These are phyloP conservation scores for Cerastis leucographa DNA, from an alignment of 2,888 invertebrate species.

Conservation along the genomic window DNA sequence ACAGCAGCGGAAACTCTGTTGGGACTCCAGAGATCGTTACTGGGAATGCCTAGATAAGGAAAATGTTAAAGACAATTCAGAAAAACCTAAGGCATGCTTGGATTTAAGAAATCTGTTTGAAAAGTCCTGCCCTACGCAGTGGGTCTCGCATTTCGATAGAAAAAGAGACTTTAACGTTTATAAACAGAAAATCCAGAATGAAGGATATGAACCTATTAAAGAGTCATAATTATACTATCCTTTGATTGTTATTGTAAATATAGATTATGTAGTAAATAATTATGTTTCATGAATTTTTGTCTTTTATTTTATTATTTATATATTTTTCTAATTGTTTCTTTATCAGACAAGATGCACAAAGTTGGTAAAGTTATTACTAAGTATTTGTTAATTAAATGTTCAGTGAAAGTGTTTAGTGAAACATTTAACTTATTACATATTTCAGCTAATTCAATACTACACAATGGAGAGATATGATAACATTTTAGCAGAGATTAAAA, in stretches of 20 bases:
- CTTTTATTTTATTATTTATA: slow-evolving; percentile 75
- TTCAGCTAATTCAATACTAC: slow-evolving; percentile 62
- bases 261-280: slow-evolving; percentile 86
- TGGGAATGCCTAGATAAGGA: slow-evolving; percentile 96
- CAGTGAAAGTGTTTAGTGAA: neutral
- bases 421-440: slow-evolving; percentile 38
- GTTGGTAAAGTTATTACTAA: slow-evolving; percentile 25
- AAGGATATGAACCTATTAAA: slow-evolving; percentile 95
- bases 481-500: slow-evolving; percentile 65
- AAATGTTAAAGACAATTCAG: slow-evolving; percentile 91
- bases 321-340: slow-evolving; percentile 30
- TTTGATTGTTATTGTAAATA: slow-evolving; percentile 82
- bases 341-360: neutral
- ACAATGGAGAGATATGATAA: slow-evolving; percentile 73
- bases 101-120: slow-evolving; percentile 94
- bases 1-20: slow-evolving; percentile 95
- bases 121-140: slow-evolving; percentile 94
- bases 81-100: slow-evolving; percentile 91
- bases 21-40: slow-evolving; percentile 96
- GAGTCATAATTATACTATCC: slow-evolving; percentile 77
- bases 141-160: slow-evolving; percentile 98
- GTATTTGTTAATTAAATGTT: slow-evolving; percentile 1
- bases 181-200: slow-evolving; percentile 96
- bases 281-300: slow-evolving; percentile 75
- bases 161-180: slow-evolving; percentile 96